Evolutionary conservation across 2,797 vertebrate species (phyloP).

Genomic region (Falco berigora): DNA sequence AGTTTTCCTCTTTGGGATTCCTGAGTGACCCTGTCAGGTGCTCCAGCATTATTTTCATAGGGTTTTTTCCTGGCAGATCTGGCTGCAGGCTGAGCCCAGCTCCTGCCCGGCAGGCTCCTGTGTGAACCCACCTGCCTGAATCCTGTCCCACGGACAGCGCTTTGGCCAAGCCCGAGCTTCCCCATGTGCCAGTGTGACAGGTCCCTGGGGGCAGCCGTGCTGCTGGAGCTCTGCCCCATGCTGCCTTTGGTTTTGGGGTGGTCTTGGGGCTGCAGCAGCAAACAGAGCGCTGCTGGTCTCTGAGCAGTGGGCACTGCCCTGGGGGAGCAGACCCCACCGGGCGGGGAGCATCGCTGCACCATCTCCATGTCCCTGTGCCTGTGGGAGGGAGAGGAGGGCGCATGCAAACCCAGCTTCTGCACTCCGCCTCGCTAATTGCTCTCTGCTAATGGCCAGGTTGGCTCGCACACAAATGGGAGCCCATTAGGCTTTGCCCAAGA

Average conservation of each 20-base stretch:
- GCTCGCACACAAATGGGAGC: constrained; percentile 33
- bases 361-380: rapidly evolving
- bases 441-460: constrained; percentile 49
- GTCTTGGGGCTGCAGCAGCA: neutral
- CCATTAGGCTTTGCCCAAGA: constrained; percentile 26
- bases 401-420: neutral
- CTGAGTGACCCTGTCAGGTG: neutral
- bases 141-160: no score
- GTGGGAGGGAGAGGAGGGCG: neutral
- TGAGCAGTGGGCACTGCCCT: rapidly evolving
- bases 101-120: neutral
- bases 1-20: neutral
- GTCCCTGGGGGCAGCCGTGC: rapidly evolving
- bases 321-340: neutral
- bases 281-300: rapidly evolving
- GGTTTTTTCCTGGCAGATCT: neutral
- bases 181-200: rapidly evolving
- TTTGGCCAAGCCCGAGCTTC: neutral
- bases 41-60: neutral
- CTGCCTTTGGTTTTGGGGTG: neutral
- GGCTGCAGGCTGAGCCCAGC: neutral
- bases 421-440: constrained; percentile 15
- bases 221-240: neutral
- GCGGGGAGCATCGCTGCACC: rapidly evolving
- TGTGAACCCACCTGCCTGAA: no score